Evolutionary conservation across 2,888 invertebrate species (phyloP).

Genomic region (Cactoblastis cactorum): DNA sequence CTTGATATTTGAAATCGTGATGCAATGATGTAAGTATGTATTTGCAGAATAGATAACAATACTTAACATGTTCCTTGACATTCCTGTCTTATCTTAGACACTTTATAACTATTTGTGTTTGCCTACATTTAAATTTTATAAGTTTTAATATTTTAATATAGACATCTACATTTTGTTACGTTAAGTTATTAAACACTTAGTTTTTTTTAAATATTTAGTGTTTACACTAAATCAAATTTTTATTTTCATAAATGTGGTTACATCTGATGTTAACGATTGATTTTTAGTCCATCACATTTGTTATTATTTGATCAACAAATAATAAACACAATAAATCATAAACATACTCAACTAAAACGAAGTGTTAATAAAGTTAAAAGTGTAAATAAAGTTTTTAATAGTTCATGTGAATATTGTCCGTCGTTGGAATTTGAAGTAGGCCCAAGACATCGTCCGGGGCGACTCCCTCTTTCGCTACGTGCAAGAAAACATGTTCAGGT

Average conservation of each 20-base stretch:
- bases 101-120: neutral
- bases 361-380: neutral
- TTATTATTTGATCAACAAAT: too few relatives aligned
- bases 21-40: neutral
- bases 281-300: too few relatives aligned
- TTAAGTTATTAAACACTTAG: too few relatives aligned
- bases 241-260: too few relatives aligned
- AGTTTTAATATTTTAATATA: too few relatives aligned
- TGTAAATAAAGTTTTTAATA: constrained; percentile 8
- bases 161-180: too few relatives aligned
- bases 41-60: neutral
- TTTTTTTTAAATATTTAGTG: too few relatives aligned
- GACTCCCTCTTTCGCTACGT: constrained; percentile 36
- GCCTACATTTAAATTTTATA: too few relatives aligned
- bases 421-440: constrained; percentile 41
- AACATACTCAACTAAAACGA: neutral
- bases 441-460: constrained; percentile 43
- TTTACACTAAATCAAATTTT: too few relatives aligned
- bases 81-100: neutral
- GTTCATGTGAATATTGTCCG: constrained; percentile 21
- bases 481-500: constrained; percentile 27
- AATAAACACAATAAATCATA: too few relatives aligned
- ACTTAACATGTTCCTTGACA: neutral
- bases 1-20: neutral
- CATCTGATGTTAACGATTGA: too few relatives aligned